Conservation (phyloP, 1,140 invertebrate genomes). For the Drosophila quadrilineata region DNA sequence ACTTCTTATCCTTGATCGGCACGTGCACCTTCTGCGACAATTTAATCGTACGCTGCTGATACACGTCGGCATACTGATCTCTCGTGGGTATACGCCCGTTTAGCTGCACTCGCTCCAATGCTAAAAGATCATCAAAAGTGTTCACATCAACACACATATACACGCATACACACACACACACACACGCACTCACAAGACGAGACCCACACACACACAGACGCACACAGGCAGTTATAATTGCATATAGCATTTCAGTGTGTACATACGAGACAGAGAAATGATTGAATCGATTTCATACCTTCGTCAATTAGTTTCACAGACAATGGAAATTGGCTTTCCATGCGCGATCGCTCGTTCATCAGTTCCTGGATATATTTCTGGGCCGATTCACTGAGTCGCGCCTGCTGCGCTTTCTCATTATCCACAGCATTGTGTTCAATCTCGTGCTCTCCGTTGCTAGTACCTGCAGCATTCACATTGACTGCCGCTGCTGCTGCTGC, state of each 20-base stretch:
- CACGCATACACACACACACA: not conserved
- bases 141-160: not conserved
- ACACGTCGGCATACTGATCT: slow-evolving; percentile 91
- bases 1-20: slow-evolving; percentile 95
- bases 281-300: slow-evolving; percentile 58
- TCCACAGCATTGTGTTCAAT: slow-evolving; percentile 64
- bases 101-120: slow-evolving; percentile 85
- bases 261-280: slow-evolving; percentile 14
- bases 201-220: not conserved
- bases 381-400: slow-evolving; percentile 62
- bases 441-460: slow-evolving; percentile 73
- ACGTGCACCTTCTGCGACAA: slow-evolving; percentile 92
- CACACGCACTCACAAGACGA: too few species aligned
- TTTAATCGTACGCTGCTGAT: slow-evolving; percentile 92
- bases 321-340: slow-evolving; percentile 77
- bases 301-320: slow-evolving; percentile 79
- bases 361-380: slow-evolving; percentile 80
- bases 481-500: slow-evolving; percentile 24
- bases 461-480: slow-evolving; percentile 28
- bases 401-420: slow-evolving; percentile 58
- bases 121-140: slow-evolving; percentile 68
- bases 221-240: not conserved
- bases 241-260: slow-evolving; percentile 24
- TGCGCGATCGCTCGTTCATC: slow-evolving; percentile 68
- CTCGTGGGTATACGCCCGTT: slow-evolving; percentile 83